Percentiles rank a stretch among this genome's conserved stretches.
These are phyloP conservation scores for Diacarnus erythraeanus DNA, from an alignment of 37 sponge, comb jelly and placozoan species.

Conservation along the genomic window DNA sequence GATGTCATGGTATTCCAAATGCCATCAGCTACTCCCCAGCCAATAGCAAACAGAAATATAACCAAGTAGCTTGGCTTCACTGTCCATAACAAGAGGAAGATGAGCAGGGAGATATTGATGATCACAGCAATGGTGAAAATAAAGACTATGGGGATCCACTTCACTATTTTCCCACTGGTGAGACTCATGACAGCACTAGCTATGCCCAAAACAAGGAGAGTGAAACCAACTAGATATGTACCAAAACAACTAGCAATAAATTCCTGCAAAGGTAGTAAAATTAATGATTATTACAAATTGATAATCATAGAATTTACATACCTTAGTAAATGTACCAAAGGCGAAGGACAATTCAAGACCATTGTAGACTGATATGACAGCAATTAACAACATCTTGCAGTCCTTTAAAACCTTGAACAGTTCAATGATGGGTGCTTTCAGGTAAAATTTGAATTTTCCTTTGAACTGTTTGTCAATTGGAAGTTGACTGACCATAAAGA, in stretches of 20 bases:
- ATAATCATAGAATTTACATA: background rate
- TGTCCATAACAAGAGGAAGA: constrained; percentile 60
- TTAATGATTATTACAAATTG: background rate
- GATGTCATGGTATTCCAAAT: constrained; percentile 54
- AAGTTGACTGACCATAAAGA: constrained; percentile 16
- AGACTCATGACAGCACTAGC: constrained; percentile 37
- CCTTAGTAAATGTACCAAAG: constrained; percentile 48
- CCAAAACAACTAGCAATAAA: constrained; percentile 52
- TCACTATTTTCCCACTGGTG: constrained; percentile 21
- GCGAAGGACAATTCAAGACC: constrained; percentile 33
- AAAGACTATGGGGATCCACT: constrained; percentile 42
- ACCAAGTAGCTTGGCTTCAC: constrained; percentile 35
- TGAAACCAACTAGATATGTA: constrained; percentile 46
- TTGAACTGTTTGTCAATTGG: background rate
- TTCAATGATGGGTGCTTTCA: constrained; percentile 26
- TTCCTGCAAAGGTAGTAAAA: background rate
- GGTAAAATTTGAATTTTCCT: constrained; percentile 1
- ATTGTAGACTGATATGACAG: constrained; percentile 18
- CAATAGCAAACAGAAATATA: constrained; percentile 37
- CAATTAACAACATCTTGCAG: constrained; percentile 28
- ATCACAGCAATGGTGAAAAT: constrained; percentile 19
- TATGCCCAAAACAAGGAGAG: constrained; percentile 35
- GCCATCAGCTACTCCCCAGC: constrained; percentile 54
- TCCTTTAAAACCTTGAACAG: constrained; percentile 18
- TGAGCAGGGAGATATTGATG: constrained; percentile 22